Percentiles rank a stretch among this genome's conserved stretches.
These are phyloP conservation scores for Pentamera pediparva DNA, from an alignment of 53 echinoderm and acorn worm species.

Conservation along the genomic window DNA sequence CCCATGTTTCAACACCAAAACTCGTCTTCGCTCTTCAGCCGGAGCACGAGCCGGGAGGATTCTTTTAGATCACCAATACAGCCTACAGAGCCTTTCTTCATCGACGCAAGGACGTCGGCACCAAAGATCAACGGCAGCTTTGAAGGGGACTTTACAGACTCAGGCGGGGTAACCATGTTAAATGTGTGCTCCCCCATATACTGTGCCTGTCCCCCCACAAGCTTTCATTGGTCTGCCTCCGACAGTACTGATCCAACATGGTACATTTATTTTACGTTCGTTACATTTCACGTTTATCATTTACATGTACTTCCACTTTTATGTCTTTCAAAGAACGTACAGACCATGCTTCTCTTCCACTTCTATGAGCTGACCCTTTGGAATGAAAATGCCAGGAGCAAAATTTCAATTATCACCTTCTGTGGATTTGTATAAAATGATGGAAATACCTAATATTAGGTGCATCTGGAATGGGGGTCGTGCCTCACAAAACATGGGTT, in stretches of 20 bases:
- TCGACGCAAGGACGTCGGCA: conserved; percentile 34
- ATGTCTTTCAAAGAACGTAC: too few species aligned
- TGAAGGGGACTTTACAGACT: conserved; percentile 24
- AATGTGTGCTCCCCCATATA: background rate
- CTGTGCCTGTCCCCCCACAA: background rate
- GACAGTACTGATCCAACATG: background rate
- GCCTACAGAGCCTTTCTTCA: conserved; percentile 47
- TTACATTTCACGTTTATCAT: too few species aligned
- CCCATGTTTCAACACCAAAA: conserved; percentile 1
- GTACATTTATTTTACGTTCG: background rate
- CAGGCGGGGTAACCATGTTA: conserved; percentile 53
- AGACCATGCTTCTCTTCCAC: too few species aligned
- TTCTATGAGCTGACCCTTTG: too few species aligned
- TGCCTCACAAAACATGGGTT: too few species aligned
- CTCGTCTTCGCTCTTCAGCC: background rate
- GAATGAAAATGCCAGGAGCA: too few species aligned
- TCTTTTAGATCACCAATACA: background rate
- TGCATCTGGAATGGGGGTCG: too few species aligned
- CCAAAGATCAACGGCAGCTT: conserved; percentile 5
- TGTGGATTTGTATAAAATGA: too few species aligned
- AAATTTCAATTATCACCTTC: too few species aligned
- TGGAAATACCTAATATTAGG: too few species aligned
- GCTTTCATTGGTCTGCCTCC: conserved; percentile 2
- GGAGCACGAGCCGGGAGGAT: conserved; percentile 18
- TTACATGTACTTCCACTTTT: too few species aligned